Evolutionary conservation across 2,888 invertebrate species (phyloP).

Genomic region (Hoplodrina ambigua): DNA sequence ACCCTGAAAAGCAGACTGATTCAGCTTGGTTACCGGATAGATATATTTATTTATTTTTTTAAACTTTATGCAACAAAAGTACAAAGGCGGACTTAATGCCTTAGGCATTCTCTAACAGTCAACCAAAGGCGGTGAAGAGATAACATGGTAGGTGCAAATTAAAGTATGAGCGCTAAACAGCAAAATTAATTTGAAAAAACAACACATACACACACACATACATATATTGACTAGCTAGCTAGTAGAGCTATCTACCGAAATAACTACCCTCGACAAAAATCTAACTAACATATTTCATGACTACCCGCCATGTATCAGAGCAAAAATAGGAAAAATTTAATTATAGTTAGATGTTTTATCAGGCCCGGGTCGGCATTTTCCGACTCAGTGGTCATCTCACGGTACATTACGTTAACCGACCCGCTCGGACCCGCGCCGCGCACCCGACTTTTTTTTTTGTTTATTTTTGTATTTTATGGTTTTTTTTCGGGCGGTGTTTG

Average conservation of each 20-base stretch:
- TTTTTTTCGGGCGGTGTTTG: constrained; percentile 35
- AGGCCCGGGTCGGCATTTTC: constrained; percentile 51
- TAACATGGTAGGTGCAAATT: no score
- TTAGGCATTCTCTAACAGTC: no score
- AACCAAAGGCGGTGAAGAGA: no score
- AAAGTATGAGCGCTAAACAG: no score
- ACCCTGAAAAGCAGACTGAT: no score
- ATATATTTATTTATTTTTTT: no score
- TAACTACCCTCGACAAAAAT: constrained; percentile 1
- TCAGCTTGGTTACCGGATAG: no score
- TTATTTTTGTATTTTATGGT: constrained; percentile 52
- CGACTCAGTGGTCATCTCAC: constrained; percentile 46
- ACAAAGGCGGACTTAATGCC: no score
- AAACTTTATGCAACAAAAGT: no score
- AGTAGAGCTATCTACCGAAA: not conserved
- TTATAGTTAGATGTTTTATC: constrained; percentile 58
- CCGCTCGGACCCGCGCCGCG: constrained; percentile 27
- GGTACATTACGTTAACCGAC: constrained; percentile 58
- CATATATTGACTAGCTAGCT: no score
- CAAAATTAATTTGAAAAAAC: no score
- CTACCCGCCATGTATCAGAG: constrained; percentile 25
- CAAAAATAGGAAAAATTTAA: constrained; percentile 57
- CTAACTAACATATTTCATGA: constrained; percentile 24
- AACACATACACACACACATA: no score
- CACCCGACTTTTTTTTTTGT: constrained; percentile 24